A percentile compares a stretch with the other conserved stretches of the same genome.
These are phyloP conservation scores for Anomalospiza imberbis DNA, from an alignment of 2,797 vertebrate genomes.

Conservation along the genomic window DNA sequence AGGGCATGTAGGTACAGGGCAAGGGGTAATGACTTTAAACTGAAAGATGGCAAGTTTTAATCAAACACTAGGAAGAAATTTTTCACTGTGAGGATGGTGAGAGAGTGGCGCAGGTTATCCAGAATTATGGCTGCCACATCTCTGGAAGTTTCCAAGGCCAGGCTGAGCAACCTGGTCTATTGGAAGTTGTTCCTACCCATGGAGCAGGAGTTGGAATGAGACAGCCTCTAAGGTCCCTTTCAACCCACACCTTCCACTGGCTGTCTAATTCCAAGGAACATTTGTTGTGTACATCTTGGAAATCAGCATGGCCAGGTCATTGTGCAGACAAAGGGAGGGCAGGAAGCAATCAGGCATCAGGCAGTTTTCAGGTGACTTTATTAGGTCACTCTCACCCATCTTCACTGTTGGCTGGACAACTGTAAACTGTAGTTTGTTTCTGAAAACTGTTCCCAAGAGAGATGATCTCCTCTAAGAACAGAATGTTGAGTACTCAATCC, in stretches of 20 bases:
- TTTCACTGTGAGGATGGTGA: neutral
- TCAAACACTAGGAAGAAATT: neutral
- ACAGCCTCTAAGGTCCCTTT: no score
- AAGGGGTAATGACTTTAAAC: neutral
- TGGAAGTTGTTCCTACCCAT: neutral
- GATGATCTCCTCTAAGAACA: neutral
- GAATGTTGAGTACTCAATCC: neutral
- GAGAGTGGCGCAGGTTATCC: neutral
- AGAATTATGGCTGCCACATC: neutral
- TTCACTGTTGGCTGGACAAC: neutral
- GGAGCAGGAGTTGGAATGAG: rapidly evolving
- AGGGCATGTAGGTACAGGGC: rapidly evolving
- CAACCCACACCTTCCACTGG: neutral
- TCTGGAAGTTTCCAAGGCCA: neutral
- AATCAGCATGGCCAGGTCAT: neutral
- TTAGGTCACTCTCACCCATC: rapidly evolving
- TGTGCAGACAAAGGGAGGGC: neutral
- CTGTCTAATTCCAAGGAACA: neutral
- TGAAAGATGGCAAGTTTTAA: neutral
- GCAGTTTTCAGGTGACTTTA: neutral
- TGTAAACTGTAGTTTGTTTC: neutral
- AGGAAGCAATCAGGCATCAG: neutral
- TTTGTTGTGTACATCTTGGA: neutral
- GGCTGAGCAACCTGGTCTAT: neutral
- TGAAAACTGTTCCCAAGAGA: neutral